Base-by-base conservation (phyloP, 37 sponge, comb jelly and placozoan species). In the Spongilla lacustris region DNA sequence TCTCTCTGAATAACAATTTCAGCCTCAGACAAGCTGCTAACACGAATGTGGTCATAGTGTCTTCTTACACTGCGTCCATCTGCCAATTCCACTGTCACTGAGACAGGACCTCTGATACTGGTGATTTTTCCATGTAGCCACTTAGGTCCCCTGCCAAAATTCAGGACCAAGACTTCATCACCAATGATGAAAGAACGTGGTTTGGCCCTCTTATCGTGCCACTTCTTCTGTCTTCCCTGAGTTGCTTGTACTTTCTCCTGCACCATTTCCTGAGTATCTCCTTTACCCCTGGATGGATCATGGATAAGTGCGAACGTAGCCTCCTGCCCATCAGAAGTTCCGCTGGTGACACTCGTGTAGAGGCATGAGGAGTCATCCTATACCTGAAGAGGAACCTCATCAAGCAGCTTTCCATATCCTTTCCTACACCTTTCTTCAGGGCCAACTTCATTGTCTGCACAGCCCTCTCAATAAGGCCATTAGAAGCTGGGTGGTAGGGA, bases 381-480 rank as follows among this genome's bases (percentile, higher is more conserved):
- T 82, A 82, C 25, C 31, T 71, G 72, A 82, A 82, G 37, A 82
- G 83, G 33, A 82, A 82, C 29, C 72, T 30, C 26, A 34, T 23
- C 34, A 82, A 31, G 27, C 72, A 71, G 19, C 33, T 71, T 23
- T 71, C 38, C 35, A 82, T 13, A 26, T 71, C 25, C 33, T 34
- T 66, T 69, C 28, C 71, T 35, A 37, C 27, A 23, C n/a, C 24
- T 29, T 36, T 33, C 72, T 35, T 69, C 73, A 82, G 31, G 19
- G 37, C 71, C n/a, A 29, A n/a, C 73, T 82, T 82, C 34, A 82
- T 71, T n/a, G 83, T 82, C 72, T 69, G 83, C 23, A 82, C 71
- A 23, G 80, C 80, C 80, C 80, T 48, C 68, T 80, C 80, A 11
- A 35, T 36, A 35, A 46, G 36, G 34, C 78, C 78, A 35, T 77